Conservation (phyloP, 2,888 invertebrate species). For the Caenorhabditis plicata region DNA sequence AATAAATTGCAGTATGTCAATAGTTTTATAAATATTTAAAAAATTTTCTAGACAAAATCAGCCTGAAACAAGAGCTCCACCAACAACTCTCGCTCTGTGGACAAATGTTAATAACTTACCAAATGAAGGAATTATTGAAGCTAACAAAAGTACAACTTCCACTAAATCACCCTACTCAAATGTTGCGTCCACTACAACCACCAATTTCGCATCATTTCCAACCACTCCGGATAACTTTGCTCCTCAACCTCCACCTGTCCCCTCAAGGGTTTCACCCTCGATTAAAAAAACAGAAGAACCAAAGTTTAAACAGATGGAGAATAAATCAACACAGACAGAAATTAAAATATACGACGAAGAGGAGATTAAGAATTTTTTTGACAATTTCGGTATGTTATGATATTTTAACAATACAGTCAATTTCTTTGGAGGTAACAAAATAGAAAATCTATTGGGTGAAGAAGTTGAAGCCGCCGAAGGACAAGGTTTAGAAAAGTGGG, state of each 20-base stretch:
- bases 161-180: slow-evolving; percentile 3
- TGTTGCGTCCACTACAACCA: slow-evolving; percentile 8
- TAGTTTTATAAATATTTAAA: not conserved
- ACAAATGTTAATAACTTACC: too few species aligned
- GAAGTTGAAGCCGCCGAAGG: slow-evolving; percentile 22
- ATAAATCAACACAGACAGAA: slow-evolving; percentile 11
- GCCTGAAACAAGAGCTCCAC: not conserved
- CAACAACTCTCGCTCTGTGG: slow-evolving; percentile 14
- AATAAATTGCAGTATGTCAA: not conserved
- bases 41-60: not conserved
- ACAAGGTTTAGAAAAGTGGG: slow-evolving; percentile 31
- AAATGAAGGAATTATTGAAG: too few species aligned
- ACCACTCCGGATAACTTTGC: slow-evolving; percentile 15
- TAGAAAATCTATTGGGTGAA: slow-evolving; percentile 34
- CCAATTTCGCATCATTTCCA: slow-evolving; percentile 21
- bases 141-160: too few species aligned
- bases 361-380: slow-evolving; percentile 15
- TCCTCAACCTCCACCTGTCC: slow-evolving; percentile 30
- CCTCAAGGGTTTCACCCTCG: slow-evolving; percentile 34
- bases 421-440: slow-evolving; percentile 14
- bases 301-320: not conserved
- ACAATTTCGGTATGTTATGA: not conserved
- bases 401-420: too few species aligned
- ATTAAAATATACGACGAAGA: slow-evolving; percentile 13
- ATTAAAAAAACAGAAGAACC: slow-evolving; percentile 16